phyloP scores from a whole-genome alignment of 30 jellyfish, hydroid and myxozoan genomes.

The Clytia hemisphaerica region DNA sequence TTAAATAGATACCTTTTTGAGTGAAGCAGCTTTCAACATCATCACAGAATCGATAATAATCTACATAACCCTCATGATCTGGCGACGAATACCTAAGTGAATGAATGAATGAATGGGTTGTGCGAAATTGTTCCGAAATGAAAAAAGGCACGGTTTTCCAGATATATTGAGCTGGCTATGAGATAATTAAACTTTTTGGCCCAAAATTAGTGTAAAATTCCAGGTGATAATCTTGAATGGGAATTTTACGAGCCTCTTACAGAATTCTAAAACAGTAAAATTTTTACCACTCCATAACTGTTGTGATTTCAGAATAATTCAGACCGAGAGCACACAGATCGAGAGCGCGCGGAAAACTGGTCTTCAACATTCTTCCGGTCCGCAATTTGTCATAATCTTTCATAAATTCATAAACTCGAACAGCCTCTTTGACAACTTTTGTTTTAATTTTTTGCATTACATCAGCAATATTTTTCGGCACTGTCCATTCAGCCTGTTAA shows the following conservation, averaged over 20 bases:
- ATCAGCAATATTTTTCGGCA: conserved; percentile 24
- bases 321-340: conserved; percentile 66
- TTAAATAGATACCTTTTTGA: conserved; percentile 47
- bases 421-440: conserved; percentile 66
- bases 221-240: too few species aligned
- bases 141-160: too few species aligned
- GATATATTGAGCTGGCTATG: too few species aligned
- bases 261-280: too few species aligned
- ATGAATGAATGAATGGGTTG: too few species aligned
- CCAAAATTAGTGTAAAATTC: too few species aligned
- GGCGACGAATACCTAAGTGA: conserved; percentile 76
- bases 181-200: too few species aligned
- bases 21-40: conserved; percentile 85
- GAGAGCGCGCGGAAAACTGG: conserved; percentile 79
- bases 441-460: conserved; percentile 64
- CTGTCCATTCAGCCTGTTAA: too few species aligned
- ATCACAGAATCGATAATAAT: conserved; percentile 68
- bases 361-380: conserved; percentile 70
- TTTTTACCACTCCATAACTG: conserved; percentile 51
- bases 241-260: too few species aligned
- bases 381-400: conserved; percentile 80
- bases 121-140: too few species aligned
- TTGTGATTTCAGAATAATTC: conserved; percentile 51
- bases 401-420: conserved; percentile 78
- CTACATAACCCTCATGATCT: conserved; percentile 59